Percentiles rank a stretch among this genome's conserved stretches.
phyloP scores from a whole-genome alignment of 2,797 vertebrate genomes.

The Rhinoraja longicauda region DNA sequence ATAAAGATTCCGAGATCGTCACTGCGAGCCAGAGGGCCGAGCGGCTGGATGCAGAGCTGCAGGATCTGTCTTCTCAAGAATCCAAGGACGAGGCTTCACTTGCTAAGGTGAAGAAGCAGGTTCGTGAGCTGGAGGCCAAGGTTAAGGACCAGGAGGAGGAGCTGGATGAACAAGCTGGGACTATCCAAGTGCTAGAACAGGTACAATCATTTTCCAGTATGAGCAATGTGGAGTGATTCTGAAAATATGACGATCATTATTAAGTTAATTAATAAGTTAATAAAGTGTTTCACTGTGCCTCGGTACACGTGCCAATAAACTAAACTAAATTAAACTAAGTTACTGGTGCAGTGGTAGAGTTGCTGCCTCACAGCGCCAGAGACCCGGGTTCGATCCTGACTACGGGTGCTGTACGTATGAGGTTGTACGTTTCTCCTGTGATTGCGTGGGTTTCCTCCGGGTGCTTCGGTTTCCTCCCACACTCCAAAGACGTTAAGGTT shows the following conservation, averaged over 20 bases:
- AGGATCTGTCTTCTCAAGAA: constrained; percentile 91
- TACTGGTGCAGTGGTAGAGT: no score
- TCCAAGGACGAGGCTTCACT: constrained; percentile 90
- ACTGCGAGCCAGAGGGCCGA: constrained; percentile 78
- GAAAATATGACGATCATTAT: neutral
- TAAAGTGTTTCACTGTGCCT: no score
- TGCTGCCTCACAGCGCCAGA: no score
- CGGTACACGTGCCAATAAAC: no score
- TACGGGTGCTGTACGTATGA: no score
- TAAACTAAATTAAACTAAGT: no score
- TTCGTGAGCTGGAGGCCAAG: constrained; percentile 85
- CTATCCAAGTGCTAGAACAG: constrained; percentile 96
- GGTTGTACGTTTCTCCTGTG: no score
- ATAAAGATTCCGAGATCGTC: constrained; percentile 80
- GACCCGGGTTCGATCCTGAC: no score
- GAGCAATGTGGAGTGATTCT: neutral
- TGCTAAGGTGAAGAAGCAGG: constrained; percentile 88
- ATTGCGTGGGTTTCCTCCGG: no score
- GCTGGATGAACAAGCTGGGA: constrained; percentile 91
- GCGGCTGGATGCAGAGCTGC: constrained; percentile 81
- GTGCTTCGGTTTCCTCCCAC: no score
- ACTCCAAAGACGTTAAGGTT: no score
- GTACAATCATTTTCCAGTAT: constrained; percentile 52
- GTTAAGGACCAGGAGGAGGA: constrained; percentile 97
- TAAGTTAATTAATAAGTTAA: neutral